Evolutionary conservation across 2,888 invertebrate genomes (phyloP).

Genomic region (Zhuqinia jingwanae): DNA sequence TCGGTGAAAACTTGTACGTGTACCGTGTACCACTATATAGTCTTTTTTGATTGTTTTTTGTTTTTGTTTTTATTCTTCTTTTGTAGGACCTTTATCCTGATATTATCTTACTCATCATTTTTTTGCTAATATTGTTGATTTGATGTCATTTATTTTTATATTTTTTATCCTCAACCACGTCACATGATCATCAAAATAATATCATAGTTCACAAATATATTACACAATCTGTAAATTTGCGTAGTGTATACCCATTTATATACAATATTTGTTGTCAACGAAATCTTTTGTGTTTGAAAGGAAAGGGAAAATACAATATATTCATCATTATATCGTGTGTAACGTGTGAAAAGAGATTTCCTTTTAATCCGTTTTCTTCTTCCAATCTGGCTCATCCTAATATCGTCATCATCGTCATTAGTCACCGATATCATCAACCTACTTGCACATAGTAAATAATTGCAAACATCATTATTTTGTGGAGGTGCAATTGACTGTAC

Average conservation of each 20-base stretch:
- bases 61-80: conserved; percentile 11
- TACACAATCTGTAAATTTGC: no score
- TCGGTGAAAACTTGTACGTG: background rate
- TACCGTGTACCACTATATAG: no score
- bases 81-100: background rate
- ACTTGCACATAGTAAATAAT: conserved; percentile 33
- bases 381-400: conserved; percentile 13
- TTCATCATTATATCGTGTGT: background rate
- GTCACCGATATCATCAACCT: conserved; percentile 35
- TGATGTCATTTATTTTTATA: conserved; percentile 49
- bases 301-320: background rate
- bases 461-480: conserved; percentile 29
- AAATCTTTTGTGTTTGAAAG: background rate
- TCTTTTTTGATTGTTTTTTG: conserved; percentile 10
- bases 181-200: no score
- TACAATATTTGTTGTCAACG: conserved; percentile 23
- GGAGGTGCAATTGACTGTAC: conserved; percentile 25
- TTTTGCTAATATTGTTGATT: conserved; percentile 13
- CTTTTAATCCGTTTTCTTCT: conserved; percentile 4
- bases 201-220: no score
- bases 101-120: conserved; percentile 46
- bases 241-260: no score
- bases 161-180: no score
- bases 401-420: background rate
- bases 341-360: conserved; percentile 23